phyloP scores from a whole-genome alignment of 2,113 vertebrate species.

The Rhabdornis inornatus region DNA sequence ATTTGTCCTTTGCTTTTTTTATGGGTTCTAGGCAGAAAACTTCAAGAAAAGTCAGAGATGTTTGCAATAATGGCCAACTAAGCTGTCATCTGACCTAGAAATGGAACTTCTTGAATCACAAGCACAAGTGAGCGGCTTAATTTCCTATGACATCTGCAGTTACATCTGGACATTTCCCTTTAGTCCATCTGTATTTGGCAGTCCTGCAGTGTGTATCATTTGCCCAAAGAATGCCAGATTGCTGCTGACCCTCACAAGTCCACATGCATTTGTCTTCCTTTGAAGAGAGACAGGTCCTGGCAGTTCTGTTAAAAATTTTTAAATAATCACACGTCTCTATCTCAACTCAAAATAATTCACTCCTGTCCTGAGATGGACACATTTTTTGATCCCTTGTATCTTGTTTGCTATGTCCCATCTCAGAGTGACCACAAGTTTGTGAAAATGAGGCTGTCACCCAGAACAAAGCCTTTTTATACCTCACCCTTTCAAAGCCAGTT shows the following conservation, averaged over 20 bases:
- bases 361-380: not conserved
- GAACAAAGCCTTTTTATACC: not conserved
- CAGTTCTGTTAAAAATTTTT: not conserved
- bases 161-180: constrained; percentile 20
- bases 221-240: not conserved
- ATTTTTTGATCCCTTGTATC: not conserved
- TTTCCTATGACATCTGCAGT: constrained; percentile 8
- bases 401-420: not conserved
- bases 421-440: not conserved
- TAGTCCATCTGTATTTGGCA: constrained; percentile 10
- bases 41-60: not conserved
- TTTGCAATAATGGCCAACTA: constrained; percentile 4
- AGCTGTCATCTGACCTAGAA: constrained; percentile 33
- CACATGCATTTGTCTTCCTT: not conserved
- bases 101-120: not conserved
- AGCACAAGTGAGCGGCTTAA: not conserved
- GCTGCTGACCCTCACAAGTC: not conserved
- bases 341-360: not conserved
- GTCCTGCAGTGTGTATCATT: not conserved
- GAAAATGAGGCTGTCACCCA: not conserved
- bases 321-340: not conserved
- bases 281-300: not conserved
- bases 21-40: not conserved
- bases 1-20: not conserved
- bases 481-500: not conserved